Percentiles rank a stretch among this genome's conserved stretches.
Evolutionary conservation across 2,113 vertebrate genomes (phyloP).

Genomic region (Accipiter virgatus): DNA sequence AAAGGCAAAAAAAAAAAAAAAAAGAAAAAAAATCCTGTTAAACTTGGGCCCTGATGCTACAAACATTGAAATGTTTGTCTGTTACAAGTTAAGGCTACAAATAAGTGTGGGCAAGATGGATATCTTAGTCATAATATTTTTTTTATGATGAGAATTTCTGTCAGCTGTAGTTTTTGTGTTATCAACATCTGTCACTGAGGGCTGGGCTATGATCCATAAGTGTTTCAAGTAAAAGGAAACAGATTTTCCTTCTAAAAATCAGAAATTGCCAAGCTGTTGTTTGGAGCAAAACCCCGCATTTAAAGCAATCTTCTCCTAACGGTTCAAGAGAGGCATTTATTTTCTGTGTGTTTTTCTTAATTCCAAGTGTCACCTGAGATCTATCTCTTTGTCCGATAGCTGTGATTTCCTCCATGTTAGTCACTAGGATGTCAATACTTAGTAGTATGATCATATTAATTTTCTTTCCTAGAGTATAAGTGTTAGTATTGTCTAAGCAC

Average conservation of each 20-base stretch:
- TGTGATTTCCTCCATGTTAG: not conserved
- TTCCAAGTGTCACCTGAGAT: not conserved
- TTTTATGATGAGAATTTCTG: not conserved
- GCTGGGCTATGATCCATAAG: not conserved
- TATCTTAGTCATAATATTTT: not conserved
- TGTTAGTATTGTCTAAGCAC: not conserved
- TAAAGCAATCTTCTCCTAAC: not conserved
- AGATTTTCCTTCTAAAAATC: slow-evolving; percentile 26
- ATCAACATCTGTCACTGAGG: slow-evolving; percentile 7
- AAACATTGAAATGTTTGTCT: not conserved
- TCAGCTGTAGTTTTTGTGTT: slow-evolving; percentile 2
- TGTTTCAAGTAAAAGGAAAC: not conserved
- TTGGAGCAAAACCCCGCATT: not conserved
- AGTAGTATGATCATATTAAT: not conserved
- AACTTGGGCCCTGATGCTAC: not conserved
- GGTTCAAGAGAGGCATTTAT: not conserved
- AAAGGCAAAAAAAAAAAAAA: not conserved
- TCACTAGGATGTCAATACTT: not conserved
- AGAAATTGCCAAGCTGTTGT: not conserved
- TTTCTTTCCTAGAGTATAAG: not conserved
- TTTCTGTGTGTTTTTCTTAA: not conserved
- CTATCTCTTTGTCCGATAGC: not conserved
- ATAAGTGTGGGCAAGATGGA: not conserved
- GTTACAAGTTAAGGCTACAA: not conserved
- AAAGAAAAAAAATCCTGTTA: not conserved